These are phyloP conservation scores for Hipposideros larvatus DNA, from an alignment of 2,797 vertebrate genomes.

Conservation along the genomic window DNA sequence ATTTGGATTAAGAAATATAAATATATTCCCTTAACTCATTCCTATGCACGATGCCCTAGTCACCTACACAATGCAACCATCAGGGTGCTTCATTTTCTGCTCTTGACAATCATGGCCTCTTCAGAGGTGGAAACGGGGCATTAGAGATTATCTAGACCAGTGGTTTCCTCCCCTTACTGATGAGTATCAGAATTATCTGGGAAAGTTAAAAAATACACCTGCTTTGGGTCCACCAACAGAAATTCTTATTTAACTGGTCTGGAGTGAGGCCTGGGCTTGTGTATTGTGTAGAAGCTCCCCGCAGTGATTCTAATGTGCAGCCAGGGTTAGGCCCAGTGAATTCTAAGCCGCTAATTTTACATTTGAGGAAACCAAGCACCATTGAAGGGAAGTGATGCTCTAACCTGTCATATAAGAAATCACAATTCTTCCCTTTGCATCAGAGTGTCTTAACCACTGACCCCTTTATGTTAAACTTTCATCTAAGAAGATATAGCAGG, in stretches of 20 bases:
- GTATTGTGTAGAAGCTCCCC: background rate
- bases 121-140: background rate
- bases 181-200: background rate
- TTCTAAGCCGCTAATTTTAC: background rate
- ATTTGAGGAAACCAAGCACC: background rate
- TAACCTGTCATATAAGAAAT: background rate
- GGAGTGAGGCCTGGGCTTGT: background rate
- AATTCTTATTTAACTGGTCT: background rate
- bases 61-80: background rate
- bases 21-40: background rate
- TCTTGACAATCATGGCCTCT: background rate
- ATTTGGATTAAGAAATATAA: background rate
- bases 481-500: background rate
- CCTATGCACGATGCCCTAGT: background rate
- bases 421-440: background rate
- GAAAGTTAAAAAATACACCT: background rate
- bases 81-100: background rate
- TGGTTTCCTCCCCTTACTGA: background rate
- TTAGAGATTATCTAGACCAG: background rate
- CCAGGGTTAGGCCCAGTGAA: background rate
- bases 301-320: background rate
- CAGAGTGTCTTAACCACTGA: background rate
- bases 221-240: background rate
- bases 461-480: slow-evolving; percentile 4
- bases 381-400: background rate